A percentile compares a stretch with the other conserved stretches of the same genome.
These are phyloP conservation scores for Acanthosoma haemorrhoidale DNA, from an alignment of 2,888 invertebrate genomes.

Conservation along the genomic window DNA sequence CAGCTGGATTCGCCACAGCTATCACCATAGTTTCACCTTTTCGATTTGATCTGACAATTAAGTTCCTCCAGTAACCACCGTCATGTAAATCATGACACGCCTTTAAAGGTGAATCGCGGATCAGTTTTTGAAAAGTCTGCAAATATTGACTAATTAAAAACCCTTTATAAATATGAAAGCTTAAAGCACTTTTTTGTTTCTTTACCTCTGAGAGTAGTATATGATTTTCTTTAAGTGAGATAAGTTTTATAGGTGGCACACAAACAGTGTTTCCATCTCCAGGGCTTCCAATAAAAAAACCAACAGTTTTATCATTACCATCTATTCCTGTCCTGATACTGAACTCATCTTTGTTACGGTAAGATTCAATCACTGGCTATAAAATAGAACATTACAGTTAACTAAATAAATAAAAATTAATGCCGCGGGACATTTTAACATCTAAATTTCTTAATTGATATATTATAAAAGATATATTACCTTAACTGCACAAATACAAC, in stretches of 20 bases:
- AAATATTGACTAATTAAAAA: background rate
- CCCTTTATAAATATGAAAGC: too few relatives aligned
- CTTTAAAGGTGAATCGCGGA: constrained; percentile 59
- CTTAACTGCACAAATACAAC: too few relatives aligned
- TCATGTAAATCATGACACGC: constrained; percentile 75
- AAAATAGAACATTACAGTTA: too few relatives aligned
- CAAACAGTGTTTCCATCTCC: constrained; percentile 42
- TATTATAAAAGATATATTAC: too few relatives aligned
- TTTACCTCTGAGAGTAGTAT: constrained; percentile 43
- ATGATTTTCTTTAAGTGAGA: constrained; percentile 45
- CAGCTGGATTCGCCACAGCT: constrained; percentile 52
- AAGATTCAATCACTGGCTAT: constrained; percentile 45
- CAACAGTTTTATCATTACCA: constrained; percentile 47
- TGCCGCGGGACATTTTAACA: too few relatives aligned
- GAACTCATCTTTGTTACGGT: constrained; percentile 48
- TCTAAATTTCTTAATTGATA: too few relatives aligned
- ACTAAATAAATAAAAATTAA: too few relatives aligned
- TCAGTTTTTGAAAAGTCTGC: constrained; percentile 61
- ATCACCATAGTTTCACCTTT: constrained; percentile 76
- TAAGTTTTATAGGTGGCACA: constrained; percentile 44
- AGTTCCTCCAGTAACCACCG: constrained; percentile 52
- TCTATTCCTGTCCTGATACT: constrained; percentile 45
- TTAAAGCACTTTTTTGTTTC: background rate
- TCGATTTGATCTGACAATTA: constrained; percentile 51
- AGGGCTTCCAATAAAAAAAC: constrained; percentile 45